Evolutionary conservation across 1,140 invertebrate genomes (phyloP), one percentile per base, ranked within the genome.

Genomic region (Calliopsis andreniformis): DNA sequence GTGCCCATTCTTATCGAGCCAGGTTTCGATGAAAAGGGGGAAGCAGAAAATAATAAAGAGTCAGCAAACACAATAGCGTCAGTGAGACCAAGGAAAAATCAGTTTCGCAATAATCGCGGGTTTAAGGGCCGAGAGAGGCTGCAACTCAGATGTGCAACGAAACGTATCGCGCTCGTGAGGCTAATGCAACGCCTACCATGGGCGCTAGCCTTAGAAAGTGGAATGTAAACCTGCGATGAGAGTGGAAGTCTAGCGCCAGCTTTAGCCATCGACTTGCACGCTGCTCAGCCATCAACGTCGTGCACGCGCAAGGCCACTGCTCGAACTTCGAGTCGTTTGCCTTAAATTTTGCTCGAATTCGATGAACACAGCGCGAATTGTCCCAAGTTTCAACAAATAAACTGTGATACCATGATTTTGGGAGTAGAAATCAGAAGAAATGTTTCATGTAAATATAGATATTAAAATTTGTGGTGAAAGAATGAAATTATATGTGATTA

Each of bases 171-270:
- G 32, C 62, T 72, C 28, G 61, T 35, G 61, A 42, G 25, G 35
- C 61, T 66, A 66, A 73, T 73, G 47, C 61, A 53, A 73, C 70
- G 61, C 70, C 70, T 73, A 73, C 45, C 70, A 66, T 25, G 28
- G 70, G 70, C 70, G 70, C 70, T 61, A 55, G 61, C 23, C 61
- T 63, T 73, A 66, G 70, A 73, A 73, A 73, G 70, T 73, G 47
- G 70, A 55, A 63, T 73, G 68, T 30, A 43, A 32, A 32, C 35
- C 14, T 23, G 12, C 39, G 70, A 73, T 39, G 68, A 71, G 68
- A 71, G 68, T 62, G 68, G 56, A 71, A 71, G 68, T 49, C 43
- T 49, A 62, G 43, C 68, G 68, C 56, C 67, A 47, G 67, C 39
- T 45, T 59, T 47, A 70, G 56, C 43, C 20, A 61, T 47, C 67